These are phyloP conservation scores for Lepidurus packardi DNA, from an alignment of 1,140 invertebrate species.

Conservation along the genomic window DNA sequence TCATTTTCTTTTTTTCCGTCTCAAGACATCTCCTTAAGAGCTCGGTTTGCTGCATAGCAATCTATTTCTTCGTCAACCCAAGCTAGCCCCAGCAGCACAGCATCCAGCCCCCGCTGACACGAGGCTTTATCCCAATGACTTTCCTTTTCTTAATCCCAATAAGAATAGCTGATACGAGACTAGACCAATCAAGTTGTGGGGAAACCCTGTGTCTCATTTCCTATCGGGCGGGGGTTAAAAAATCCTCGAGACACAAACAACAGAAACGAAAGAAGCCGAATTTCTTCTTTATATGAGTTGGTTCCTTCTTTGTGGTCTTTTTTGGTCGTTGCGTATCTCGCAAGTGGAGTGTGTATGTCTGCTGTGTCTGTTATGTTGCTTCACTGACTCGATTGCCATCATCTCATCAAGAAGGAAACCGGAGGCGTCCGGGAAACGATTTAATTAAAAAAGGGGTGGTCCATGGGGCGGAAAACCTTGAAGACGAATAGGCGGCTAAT, in stretches of 20 bases:
- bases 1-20: neutral
- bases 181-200: no score
- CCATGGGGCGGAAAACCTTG: neutral
- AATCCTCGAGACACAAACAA: no score
- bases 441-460: neutral
- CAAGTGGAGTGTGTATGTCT: no score
- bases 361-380: no score
- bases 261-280: no score
- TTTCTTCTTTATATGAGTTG: no score
- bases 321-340: no score
- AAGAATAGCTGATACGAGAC: neutral
- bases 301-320: no score
- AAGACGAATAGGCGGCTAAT: neutral
- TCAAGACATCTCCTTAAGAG: neutral
- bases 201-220: no score
- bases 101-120: no score
- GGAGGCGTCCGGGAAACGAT: neutral
- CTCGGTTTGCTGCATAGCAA: neutral
- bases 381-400: neutral
- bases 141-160: neutral
- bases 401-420: neutral
- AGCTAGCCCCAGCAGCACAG: no score
- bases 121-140: neutral
- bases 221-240: no score
- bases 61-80: neutral